Percentiles rank a stretch among this genome's conserved stretches.
Evolutionary conservation across 2,797 vertebrate genomes (phyloP).

Genomic region (Champsocephalus gunnari): DNA sequence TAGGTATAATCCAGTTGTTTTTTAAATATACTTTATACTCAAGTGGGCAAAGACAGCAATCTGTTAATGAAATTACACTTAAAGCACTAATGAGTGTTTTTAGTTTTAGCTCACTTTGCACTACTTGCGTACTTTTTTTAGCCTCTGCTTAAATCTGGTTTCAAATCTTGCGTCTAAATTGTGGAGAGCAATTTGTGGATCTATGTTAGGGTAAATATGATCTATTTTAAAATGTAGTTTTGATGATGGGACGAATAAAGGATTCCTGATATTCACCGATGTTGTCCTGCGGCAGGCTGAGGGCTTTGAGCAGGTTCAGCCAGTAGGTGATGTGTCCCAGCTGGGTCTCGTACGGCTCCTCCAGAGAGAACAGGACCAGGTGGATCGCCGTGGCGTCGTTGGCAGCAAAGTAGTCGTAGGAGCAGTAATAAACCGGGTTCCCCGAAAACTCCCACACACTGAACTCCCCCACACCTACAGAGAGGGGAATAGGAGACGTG

Average conservation of each 20-base stretch:
- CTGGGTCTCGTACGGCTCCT: slow-evolving; percentile 97
- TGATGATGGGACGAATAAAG: neutral
- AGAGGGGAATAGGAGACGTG: neutral
- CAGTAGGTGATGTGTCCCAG: slow-evolving; percentile 97
- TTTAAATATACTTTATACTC: too few species aligned
- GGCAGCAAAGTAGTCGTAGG: slow-evolving; percentile 96
- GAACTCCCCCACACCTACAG: slow-evolving; percentile 94
- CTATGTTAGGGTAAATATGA: neutral
- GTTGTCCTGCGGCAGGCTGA: slow-evolving; percentile 90
- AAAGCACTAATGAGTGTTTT: neutral
- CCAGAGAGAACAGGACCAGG: slow-evolving; percentile 93
- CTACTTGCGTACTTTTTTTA: neutral
- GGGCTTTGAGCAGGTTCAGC: slow-evolving; percentile 95
- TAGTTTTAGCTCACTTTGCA: neutral
- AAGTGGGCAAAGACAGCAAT: neutral
- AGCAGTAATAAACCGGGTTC: slow-evolving; percentile 96
- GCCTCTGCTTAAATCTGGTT: neutral
- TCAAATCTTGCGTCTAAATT: neutral
- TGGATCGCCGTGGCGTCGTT: slow-evolving; percentile 94
- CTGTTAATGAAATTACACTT: neutral
- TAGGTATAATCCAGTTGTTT: too few species aligned
- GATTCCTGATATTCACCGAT: slow-evolving; percentile 82
- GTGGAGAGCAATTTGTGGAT: neutral
- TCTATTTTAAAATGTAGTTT: neutral
- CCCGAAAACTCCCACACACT: slow-evolving; percentile 98